These are phyloP conservation scores for Atopsyche davidsoni DNA, from an alignment of 1,140 invertebrate species.

Conservation along the genomic window DNA sequence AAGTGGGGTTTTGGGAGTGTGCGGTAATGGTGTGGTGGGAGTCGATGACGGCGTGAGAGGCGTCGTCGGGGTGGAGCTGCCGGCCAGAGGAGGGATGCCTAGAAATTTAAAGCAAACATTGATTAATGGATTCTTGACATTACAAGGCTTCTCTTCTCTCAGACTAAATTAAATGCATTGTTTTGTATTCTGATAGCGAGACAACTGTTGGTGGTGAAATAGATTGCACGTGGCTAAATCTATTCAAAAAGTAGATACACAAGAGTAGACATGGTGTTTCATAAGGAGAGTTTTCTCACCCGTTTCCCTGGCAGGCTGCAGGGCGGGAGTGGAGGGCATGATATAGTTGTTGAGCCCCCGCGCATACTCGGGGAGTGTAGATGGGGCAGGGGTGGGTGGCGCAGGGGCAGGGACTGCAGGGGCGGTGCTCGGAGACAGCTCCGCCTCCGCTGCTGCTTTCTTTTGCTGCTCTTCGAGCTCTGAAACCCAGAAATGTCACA, in stretches of 20 bases:
- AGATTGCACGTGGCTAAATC: too few species aligned
- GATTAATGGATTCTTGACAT: too few species aligned
- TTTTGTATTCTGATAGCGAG: too few species aligned
- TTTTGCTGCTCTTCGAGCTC: slow-evolving; percentile 75
- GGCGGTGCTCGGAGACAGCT: slow-evolving; percentile 43
- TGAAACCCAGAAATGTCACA: slow-evolving; percentile 34
- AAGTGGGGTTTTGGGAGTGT: slow-evolving; percentile 10
- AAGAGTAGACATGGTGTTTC: too few species aligned
- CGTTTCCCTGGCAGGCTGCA: slow-evolving; percentile 6
- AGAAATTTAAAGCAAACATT: neutral
- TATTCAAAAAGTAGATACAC: too few species aligned
- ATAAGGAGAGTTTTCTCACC: too few species aligned
- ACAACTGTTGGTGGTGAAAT: too few species aligned
- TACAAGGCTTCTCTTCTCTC: too few species aligned
- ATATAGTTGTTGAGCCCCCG: slow-evolving; percentile 55
- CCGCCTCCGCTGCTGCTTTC: slow-evolving; percentile 57
- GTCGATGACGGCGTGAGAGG: slow-evolving; percentile 3
- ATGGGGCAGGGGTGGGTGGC: slow-evolving; percentile 44
- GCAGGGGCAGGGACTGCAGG: slow-evolving; percentile 37
- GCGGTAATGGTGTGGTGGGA: slow-evolving; percentile 9
- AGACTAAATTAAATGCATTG: too few species aligned
- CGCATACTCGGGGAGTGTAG: slow-evolving; percentile 64
- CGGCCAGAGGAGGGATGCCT: slow-evolving; percentile 6
- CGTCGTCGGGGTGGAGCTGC: slow-evolving; percentile 43
- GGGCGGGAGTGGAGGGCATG: slow-evolving; percentile 32